A percentile compares a stretch with the other conserved stretches of the same genome.
These are phyloP conservation scores for Periophthalmus magnuspinnatus DNA, from an alignment of 2,797 vertebrate genomes.

Conservation along the genomic window DNA sequence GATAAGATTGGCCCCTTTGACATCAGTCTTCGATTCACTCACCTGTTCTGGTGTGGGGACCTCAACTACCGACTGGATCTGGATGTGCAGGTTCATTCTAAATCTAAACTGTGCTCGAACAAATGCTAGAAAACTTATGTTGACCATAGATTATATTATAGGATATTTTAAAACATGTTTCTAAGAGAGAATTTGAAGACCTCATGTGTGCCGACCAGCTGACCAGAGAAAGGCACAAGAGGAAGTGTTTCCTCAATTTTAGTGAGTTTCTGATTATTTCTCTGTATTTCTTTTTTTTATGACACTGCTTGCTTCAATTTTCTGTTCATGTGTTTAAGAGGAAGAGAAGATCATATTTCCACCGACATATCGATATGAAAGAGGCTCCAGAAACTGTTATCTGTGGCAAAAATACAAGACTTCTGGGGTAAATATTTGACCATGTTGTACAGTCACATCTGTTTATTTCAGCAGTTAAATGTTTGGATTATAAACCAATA, in stretches of 20 bases:
- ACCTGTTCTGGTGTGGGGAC: constrained; percentile 87
- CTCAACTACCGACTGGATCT: constrained; percentile 85
- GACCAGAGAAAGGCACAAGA: constrained; percentile 80
- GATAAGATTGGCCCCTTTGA: constrained; percentile 81
- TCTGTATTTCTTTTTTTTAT: constrained; percentile 7
- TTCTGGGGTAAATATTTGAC: constrained; percentile 74
- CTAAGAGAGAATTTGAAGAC: constrained; percentile 81
- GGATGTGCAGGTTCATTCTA: constrained; percentile 76
- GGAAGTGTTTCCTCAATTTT: constrained; percentile 84
- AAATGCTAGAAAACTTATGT: background rate
- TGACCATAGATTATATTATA: constrained; percentile 35
- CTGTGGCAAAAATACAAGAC: constrained; percentile 86
- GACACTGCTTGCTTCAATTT: constrained; percentile 9
- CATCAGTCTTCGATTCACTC: constrained; percentile 81
- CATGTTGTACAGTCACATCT: background rate
- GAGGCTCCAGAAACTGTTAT: constrained; percentile 83
- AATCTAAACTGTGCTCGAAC: background rate
- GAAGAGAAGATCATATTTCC: constrained; percentile 85
- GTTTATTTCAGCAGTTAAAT: too few relatives aligned
- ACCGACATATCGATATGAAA: constrained; percentile 86
- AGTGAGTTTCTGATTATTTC: constrained; percentile 66
- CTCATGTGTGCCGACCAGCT: constrained; percentile 85
- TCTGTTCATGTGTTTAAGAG: constrained; percentile 70
- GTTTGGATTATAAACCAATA: background rate
- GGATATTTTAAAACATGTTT: constrained; percentile 83